Evolutionary conservation across 92 coral and sea anemone species (phyloP), one percentile per base, ranked within the genome.

Genomic region (Ricordea florida): DNA sequence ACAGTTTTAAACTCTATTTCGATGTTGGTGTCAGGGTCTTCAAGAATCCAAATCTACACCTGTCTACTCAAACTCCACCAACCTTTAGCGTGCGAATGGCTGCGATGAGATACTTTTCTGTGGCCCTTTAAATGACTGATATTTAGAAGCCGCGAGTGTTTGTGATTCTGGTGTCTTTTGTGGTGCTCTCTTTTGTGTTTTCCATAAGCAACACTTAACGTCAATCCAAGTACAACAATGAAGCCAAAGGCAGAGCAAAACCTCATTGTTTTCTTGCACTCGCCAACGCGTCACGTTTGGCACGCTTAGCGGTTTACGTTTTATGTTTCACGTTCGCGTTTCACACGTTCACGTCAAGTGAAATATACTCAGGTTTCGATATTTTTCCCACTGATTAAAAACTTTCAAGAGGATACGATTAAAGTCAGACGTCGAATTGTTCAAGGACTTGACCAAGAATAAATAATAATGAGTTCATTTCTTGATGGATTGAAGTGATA

Each of bases 231-330:
- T 14, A 48, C 23, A 33, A 34, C 60, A 49, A 67, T 20, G 27
- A 15, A 21, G 22, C 74, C 50, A 6, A 67, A 24, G n/a, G 16
- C 24, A 20, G n/a, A 18, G 40, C 5, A 49, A 20, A 14, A 33
- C 60, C 15, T 67, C 74, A 67, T 67, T 48, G 73, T 48, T 34
- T 23, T n/a, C n/a, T n/a, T n/a, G n/a, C n/a, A n/a, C n/a, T 24
- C 47, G 51, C 13, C 41, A 62, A 62, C 8, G 51, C 4, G 55
- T 47, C 24, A 20, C 24, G 26, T 0, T 10, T 16, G 15, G 15
- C 24, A 47, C 20, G 11, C 20, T 28, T 4, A 47, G 6, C 7
- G 24, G 9, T 21, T 47, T 47, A 28, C 13, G 11, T 15, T 21
- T 9, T 20, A 28, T 14, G 26, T 47, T 20, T 20, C 55, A 20